Base-by-base conservation (phyloP, 2,888 invertebrate genomes). In the Galerucella pusilla region DNA sequence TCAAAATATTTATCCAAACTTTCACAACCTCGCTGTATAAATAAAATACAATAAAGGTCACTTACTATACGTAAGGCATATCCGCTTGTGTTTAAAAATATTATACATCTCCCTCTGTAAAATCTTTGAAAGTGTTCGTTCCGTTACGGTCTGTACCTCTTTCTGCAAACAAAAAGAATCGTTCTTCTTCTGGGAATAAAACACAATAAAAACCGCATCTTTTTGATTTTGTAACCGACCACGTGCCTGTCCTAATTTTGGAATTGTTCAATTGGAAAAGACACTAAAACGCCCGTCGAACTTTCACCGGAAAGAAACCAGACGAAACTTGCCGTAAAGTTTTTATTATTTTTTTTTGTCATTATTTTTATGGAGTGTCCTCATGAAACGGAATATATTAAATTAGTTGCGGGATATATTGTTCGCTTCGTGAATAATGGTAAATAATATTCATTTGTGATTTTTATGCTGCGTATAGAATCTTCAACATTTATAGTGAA, bases 211-310 rank as follows among this genome's bases (percentile, higher is more conserved):
- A 75, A 75, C 68, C 71, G 64, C 68, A 71, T 66, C 70, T 71
- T 71, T 71, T 65, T 54, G 64, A 69, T 65, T 68, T 75, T 73
- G 71, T 71, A 68, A 73, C 73, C 60, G 59, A 71, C 73, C 79
- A 77, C 80, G 81, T 78, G 80, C 78, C 75, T 79, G 81, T 76
- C 79, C 81, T 78, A 77, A 81, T 80, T 80, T 78, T 67, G 79
- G 71, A 71, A 57, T 71, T 76, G 76, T 70, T 72, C 76, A 69
- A 68, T 75, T 73, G 78, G 75, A 79, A 78, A 77, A 73, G 72
- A 60, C 64, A 68, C 67, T 71, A 65, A 72, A 68, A 68, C 61
- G 20, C 66, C 46, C 68, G 60, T 63, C 42, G 35, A 71, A 69
- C 78, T 78, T 78, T 78, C 78, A 78, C 78, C 75, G 71, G 73